phyloP scores from a whole-genome alignment of 1,140 invertebrate species.

The Pseudomyrmex pallidus region DNA sequence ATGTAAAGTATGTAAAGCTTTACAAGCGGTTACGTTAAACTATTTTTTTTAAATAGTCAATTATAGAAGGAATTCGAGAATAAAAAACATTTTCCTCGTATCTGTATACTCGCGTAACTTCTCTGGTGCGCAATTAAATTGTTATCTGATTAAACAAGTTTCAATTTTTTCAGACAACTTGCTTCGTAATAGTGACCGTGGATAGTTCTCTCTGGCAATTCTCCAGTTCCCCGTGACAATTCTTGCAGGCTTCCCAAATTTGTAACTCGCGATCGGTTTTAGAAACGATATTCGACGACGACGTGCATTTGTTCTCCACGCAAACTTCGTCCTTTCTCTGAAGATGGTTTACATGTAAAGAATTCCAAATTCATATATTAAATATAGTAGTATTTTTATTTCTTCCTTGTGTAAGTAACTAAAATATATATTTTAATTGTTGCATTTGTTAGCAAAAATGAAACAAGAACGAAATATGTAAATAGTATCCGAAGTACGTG shows the following conservation, averaged over 20 bases:
- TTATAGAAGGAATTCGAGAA: not conserved
- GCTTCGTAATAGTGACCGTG: constrained; percentile 76
- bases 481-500: not conserved
- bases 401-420: no score
- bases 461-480: not conserved
- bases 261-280: constrained; percentile 60
- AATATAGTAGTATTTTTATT: not conserved
- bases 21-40: no score
- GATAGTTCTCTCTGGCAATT: constrained; percentile 66
- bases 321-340: not conserved
- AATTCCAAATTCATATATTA: no score
- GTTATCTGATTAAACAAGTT: not conserved
- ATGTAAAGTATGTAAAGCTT: not conserved
- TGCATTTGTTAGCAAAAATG: not conserved
- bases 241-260: constrained; percentile 69
- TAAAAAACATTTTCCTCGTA: not conserved
- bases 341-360: not conserved
- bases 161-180: constrained; percentile 7
- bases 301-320: constrained; percentile 26
- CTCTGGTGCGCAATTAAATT: not conserved
- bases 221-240: constrained; percentile 72
- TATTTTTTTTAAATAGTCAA: no score
- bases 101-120: not conserved
- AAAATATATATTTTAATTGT: no score
- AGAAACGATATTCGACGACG: constrained; percentile 49